These are phyloP conservation scores for Axea sp. DNA, from an alignment of 2,888 invertebrate species.

Conservation along the genomic window DNA sequence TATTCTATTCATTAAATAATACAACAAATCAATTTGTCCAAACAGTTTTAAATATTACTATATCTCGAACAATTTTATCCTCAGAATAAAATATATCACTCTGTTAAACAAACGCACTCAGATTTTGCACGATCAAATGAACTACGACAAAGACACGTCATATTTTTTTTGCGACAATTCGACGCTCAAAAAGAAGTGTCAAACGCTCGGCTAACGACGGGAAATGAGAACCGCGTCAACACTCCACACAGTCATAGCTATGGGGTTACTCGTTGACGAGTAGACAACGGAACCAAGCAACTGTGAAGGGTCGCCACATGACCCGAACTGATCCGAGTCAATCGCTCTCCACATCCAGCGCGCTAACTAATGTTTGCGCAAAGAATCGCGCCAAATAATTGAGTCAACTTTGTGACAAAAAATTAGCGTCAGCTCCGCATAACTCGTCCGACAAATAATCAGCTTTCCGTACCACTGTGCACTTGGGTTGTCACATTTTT, in stretches of 20 bases:
- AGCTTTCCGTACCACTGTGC: conserved; percentile 43
- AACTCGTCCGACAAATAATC: conserved; percentile 58
- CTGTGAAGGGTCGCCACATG: conserved; percentile 76
- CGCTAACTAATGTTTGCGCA: conserved; percentile 79
- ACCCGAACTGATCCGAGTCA: conserved; percentile 72
- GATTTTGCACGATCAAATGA: conserved; percentile 51
- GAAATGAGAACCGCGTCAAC: conserved; percentile 77
- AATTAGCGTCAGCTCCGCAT: conserved; percentile 51
- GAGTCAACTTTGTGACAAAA: conserved; percentile 68
- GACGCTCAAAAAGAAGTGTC: conserved; percentile 53
- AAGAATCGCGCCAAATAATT: conserved; percentile 77
- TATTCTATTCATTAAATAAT: too few species aligned
- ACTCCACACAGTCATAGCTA: conserved; percentile 66
- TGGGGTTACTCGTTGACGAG: conserved; percentile 72
- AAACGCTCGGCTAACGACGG: conserved; percentile 59
- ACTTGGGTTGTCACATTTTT: conserved; percentile 15
- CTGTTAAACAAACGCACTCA: conserved; percentile 28
- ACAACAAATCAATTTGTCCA: too few species aligned
- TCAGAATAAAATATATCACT: not conserved
- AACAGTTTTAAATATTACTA: too few species aligned
- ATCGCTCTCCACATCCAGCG: conserved; percentile 67
- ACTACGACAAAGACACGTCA: conserved; percentile 38
- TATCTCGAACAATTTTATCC: too few species aligned
- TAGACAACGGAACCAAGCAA: conserved; percentile 77
- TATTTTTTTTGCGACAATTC: conserved; percentile 53